Evolutionary conservation across 2,797 vertebrate species (phyloP).

Genomic region (Paguma larvata): DNA sequence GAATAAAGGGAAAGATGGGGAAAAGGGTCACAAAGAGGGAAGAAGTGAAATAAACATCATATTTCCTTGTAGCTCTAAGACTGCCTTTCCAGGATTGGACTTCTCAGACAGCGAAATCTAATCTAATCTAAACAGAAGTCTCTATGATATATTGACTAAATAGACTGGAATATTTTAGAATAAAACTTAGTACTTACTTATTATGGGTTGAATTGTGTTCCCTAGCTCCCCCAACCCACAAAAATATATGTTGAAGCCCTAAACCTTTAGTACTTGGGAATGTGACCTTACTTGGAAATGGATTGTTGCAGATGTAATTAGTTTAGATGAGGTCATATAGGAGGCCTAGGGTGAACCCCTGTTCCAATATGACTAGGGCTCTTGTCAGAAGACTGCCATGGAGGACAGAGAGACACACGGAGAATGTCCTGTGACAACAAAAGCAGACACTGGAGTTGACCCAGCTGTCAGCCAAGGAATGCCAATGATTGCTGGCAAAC

Average conservation of each 20-base stretch:
- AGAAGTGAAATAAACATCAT: not conserved
- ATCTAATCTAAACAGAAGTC: not conserved
- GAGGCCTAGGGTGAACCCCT: not conserved
- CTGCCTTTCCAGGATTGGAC: not conserved
- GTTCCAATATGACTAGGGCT: not conserved
- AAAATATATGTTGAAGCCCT: not conserved
- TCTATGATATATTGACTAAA: not conserved
- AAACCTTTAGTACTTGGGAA: not conserved
- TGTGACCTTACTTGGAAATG: not conserved
- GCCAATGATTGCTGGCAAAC: not conserved
- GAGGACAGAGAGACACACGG: not conserved
- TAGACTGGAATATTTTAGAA: not conserved
- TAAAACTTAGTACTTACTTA: not conserved
- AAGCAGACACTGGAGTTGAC: not conserved
- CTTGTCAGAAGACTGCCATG: not conserved
- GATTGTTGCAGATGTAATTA: not conserved
- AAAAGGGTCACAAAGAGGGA: not conserved
- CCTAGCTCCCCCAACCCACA: not conserved
- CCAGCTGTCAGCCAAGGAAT: not conserved
- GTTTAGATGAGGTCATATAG: not conserved
- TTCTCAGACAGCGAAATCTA: not conserved
- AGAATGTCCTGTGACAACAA: not conserved
- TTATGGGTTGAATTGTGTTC: not conserved
- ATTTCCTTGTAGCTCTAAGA: not conserved
- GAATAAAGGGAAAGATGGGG: not conserved